These are phyloP conservation scores for Mercenaria mercenaria DNA, from an alignment of 1,140 invertebrate species.

Conservation along the genomic window DNA sequence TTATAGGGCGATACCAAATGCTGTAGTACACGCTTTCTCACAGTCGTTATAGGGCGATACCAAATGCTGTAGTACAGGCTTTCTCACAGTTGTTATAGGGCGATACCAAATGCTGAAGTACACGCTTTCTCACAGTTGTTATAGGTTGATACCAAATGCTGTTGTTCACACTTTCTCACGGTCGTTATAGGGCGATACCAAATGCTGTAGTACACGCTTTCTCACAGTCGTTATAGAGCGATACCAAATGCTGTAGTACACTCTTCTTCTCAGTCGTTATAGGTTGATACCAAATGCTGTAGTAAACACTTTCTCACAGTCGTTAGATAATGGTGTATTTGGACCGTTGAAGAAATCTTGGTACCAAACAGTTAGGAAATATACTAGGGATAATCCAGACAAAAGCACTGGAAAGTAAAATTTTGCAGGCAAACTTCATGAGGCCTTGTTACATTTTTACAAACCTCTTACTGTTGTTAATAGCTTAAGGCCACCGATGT, in stretches of 20 bases:
- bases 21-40: constrained; percentile 59
- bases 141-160: constrained; percentile 64
- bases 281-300: constrained; percentile 65
- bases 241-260: constrained; percentile 66
- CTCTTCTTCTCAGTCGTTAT: constrained; percentile 64
- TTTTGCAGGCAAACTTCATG: constrained; percentile 69
- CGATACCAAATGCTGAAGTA: constrained; percentile 66
- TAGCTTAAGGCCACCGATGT: constrained; percentile 55
- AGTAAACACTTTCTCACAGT: constrained; percentile 63
- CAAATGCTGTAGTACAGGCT: constrained; percentile 67
- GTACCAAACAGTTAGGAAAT: constrained; percentile 48
- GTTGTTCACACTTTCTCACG: constrained; percentile 63
- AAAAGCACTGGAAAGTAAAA: constrained; percentile 43
- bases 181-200: constrained; percentile 56
- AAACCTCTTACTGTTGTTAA: constrained; percentile 66
- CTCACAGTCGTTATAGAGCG: constrained; percentile 60
- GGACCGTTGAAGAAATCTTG: constrained; percentile 61
- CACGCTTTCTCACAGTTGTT: constrained; percentile 61
- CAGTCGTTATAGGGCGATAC: constrained; percentile 58
- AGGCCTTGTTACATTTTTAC: constrained; percentile 65
- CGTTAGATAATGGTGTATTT: constrained; percentile 68
- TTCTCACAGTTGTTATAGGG: constrained; percentile 61
- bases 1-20: constrained; percentile 66
- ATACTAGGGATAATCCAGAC: constrained; percentile 52
- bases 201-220: constrained; percentile 68